Base-by-base conservation (phyloP, 2,888 invertebrate genomes). In the Neoscelio sp. region DNA sequence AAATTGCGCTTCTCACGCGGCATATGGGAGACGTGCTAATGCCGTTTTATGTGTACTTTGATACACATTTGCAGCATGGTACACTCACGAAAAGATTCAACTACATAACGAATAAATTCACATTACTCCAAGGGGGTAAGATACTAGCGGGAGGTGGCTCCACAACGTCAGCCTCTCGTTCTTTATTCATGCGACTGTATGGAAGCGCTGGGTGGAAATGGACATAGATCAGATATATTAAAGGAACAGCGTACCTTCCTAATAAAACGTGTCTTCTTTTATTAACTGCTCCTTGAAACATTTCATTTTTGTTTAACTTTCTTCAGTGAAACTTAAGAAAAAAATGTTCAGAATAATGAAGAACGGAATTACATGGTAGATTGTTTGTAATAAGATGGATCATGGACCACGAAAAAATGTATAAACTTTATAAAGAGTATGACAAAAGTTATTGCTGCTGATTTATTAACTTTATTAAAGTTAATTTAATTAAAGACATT, bases 11-110 rank as follows among this genome's bases (percentile, higher is more conserved):
- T 80, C 60, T 78, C 71, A 42, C 79, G 78, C 75, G 80, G 83
- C 88, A 87, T 86, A 87, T 85, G 87, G 88, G 86, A 85, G 85
- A 87, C 82, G 85, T 38, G 84, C 83, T 89, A 89, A 89, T 89
- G 83, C 88, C 85, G 83, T 82, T 89, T 89, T 89, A 89, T 88
- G 88, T 82, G 75, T 83, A 80, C 81, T 78, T 83, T 83, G 86
- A 88, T 88, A 85, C 82, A 84, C 87, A 82, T 87, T 85, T 86
- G 87, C 87, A 88, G 87, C 86, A 87, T 86, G 87, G 85, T 85
- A 80, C 71, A 62, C 35, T 28, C 78, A 15, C 50, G 33, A 40
- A 62, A 68, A 56, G 30, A 35, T 46, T 42, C 17, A 12, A 52
- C 58, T 64, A 52, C 52, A 33, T 40, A 17, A 10, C 18, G 33